A percentile compares a stretch with the other conserved stretches of the same genome.
These are phyloP conservation scores for Andrena cerasifolii DNA, from an alignment of 1,140 invertebrate species.

Conservation along the genomic window DNA sequence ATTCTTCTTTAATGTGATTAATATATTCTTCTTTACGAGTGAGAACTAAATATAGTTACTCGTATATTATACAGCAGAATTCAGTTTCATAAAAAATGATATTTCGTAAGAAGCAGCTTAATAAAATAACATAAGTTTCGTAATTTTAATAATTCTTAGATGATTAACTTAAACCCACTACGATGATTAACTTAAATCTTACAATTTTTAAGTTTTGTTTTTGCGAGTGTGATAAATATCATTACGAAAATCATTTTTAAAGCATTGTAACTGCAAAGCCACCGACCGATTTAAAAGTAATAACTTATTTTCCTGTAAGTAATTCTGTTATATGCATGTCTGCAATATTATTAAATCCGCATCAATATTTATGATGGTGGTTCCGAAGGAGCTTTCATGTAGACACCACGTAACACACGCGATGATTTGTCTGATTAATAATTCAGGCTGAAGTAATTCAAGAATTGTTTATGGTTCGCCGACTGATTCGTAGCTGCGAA, in stretches of 20 bases:
- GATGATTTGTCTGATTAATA: slow-evolving; percentile 43
- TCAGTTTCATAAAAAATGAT: no score
- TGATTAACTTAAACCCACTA: no score
- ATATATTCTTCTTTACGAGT: no score
- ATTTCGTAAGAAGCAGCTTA: no score
- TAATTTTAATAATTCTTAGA: no score
- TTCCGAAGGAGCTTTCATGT: neutral
- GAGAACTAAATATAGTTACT: no score
- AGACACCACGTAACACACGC: neutral
- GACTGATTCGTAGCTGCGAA: neutral
- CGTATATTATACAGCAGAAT: no score
- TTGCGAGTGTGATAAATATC: neutral
- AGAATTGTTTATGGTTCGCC: neutral
- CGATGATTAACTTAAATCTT: no score
- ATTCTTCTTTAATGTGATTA: no score
- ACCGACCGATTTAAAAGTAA: neutral
- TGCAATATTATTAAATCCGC: slow-evolving; percentile 9
- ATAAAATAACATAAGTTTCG: no score
- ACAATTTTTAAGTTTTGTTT: no score
- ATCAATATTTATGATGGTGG: neutral
- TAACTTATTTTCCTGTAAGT: neutral
- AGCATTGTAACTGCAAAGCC: neutral
- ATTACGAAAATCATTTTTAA: neutral
- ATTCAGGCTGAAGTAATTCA: slow-evolving; percentile 28
- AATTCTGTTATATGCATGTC: neutral